Conservation (phyloP, 2,797 vertebrate genomes). For the Geotrypetes seraphini region DNA sequence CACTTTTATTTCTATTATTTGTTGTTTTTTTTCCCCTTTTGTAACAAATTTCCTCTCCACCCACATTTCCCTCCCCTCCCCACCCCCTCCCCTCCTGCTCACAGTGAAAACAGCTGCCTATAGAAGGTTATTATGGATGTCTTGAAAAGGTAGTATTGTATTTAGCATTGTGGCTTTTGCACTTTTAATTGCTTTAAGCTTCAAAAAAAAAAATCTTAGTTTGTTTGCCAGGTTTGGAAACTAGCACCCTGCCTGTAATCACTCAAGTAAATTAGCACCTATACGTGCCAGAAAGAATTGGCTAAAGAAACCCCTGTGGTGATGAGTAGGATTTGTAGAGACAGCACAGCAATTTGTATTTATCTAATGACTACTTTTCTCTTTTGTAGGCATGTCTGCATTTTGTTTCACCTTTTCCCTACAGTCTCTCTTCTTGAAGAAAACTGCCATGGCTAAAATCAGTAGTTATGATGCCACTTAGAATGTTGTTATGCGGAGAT, state of each 20-base stretch:
- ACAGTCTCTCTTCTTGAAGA: not conserved
- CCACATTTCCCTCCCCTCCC: not conserved
- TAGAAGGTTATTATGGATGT: no score
- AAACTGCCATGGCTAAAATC: no score
- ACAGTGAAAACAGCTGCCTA: slow-evolving; percentile 13
- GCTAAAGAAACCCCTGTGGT: not conserved
- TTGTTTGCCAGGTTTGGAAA: not conserved
- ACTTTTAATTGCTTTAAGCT: not conserved
- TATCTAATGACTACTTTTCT: not conserved
- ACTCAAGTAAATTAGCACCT: slow-evolving; percentile 3
- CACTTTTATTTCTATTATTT: no score
- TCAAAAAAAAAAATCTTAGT: not conserved
- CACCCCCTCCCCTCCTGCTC: not conserved
- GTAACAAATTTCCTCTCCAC: not conserved
- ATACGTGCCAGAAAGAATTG: not conserved
- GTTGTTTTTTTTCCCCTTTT: not conserved
- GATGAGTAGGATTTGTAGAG: not conserved
- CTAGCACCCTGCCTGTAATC: not conserved
- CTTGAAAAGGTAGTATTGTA: not conserved
- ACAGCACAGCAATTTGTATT: not conserved
- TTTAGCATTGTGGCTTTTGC: not conserved
- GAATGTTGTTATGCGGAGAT: no score
- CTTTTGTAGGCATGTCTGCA: fast-evolving
- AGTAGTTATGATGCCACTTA: no score
- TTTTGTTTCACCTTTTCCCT: no score